Base-by-base conservation (phyloP, 92 coral and sea anemone genomes). In the Epizoanthus fatuus region DNA sequence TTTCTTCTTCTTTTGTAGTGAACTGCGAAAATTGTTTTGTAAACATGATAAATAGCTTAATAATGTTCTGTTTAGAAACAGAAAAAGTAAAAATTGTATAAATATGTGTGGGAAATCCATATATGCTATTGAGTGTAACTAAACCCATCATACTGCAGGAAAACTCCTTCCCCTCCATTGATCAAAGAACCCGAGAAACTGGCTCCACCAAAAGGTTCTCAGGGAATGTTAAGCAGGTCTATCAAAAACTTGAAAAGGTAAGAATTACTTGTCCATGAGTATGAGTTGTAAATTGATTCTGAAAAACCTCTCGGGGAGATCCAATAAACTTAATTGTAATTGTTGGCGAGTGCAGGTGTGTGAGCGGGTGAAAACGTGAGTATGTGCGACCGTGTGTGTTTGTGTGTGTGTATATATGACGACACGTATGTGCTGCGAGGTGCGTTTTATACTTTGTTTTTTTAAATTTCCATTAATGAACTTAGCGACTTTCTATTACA, bases 161-260 rank as follows among this genome's bases (percentile, higher is more conserved):
- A 92, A 71, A 86, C 86, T 35, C 88, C 98, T 5, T 92, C 95
- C 2, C 98, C 98, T 7, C 74, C 89, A 45, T 90, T 87, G 37
- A 87, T 91, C 84, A 90, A 92, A 69, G 95, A 94, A 70, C 98
- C 98, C 19, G 98, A 94, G 75, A 94, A 94, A 75, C 39, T 59
- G 25, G 69, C 88, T 39, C 45, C 83, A 2, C 92, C 93, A 45
- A 92, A 86, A 68, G 11, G 83, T 7, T 57, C 81, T 12, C 84
- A 20, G 12, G 80, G 78, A 37, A 93, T 86, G 60, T 69, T 77
- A 37, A 75, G 86, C 80, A 93, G 72, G 72, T 32, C 96, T 4
- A 79, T 13, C 2, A 40, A 40, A 16, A 67, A 75, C 45, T 25
- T 90, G 7, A 90, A 86, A 66, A 86, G 93, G 93, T 90, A 79